These are phyloP conservation scores for Porphyrio hochstetteri DNA, from an alignment of 2,113 vertebrate species.

Conservation along the genomic window DNA sequence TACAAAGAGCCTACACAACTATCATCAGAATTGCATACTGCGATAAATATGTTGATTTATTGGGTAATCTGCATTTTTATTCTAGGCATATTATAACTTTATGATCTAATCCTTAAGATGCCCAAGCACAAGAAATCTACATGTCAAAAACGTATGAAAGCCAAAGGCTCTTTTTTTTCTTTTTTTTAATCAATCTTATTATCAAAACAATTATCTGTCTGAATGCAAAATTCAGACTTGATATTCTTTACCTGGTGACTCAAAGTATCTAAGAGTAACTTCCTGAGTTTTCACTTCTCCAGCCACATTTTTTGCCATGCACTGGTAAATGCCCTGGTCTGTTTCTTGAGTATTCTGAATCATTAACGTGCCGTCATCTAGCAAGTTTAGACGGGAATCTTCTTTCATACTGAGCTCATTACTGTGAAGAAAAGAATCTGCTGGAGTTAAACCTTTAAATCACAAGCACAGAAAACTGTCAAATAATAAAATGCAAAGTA, in stretches of 20 bases:
- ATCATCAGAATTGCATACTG: background rate
- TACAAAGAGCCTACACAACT: background rate
- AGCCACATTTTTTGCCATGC: constrained; percentile 97
- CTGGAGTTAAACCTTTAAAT: background rate
- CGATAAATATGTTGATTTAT: background rate
- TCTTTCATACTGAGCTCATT: constrained; percentile 94
- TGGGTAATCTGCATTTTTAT: background rate
- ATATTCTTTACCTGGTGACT: constrained; percentile 84
- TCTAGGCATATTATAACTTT: background rate
- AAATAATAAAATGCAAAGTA: background rate
- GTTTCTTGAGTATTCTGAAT: constrained; percentile 95
- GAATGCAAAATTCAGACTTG: background rate
- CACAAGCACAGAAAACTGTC: background rate
- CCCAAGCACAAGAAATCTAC: background rate
- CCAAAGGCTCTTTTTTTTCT: background rate
- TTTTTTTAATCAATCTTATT: background rate
- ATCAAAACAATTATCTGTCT: background rate
- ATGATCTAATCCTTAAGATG: background rate
- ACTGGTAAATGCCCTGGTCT: constrained; percentile 96
- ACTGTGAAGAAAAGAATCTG: constrained; percentile 63
- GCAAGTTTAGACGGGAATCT: constrained; percentile 91
- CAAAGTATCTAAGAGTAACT: constrained; percentile 94
- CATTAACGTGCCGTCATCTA: constrained; percentile 96
- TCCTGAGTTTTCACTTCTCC: constrained; percentile 95
- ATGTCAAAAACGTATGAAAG: background rate